These are phyloP conservation scores for Morone chrysops DNA, from an alignment of 2,113 vertebrate species.

Conservation along the genomic window DNA sequence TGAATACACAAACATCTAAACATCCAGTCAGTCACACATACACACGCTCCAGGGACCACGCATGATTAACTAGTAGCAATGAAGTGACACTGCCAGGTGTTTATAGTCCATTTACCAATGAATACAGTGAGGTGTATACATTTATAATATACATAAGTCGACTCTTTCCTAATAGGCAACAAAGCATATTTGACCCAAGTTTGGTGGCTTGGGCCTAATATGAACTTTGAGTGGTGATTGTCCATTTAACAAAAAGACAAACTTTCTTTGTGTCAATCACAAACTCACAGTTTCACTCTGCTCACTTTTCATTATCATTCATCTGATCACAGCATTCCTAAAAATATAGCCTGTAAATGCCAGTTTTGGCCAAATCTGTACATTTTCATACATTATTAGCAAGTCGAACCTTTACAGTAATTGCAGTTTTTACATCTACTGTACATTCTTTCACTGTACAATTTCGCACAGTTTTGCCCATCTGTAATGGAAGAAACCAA, in stretches of 20 bases:
- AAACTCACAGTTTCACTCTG: conserved; percentile 44
- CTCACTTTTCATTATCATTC: conserved; percentile 53
- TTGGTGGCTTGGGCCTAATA: conserved; percentile 30
- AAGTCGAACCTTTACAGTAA: conserved; percentile 48
- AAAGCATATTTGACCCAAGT: conserved; percentile 51
- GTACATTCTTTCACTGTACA: conserved; percentile 65
- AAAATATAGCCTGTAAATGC: conserved; percentile 69
- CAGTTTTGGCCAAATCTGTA: conserved; percentile 61
- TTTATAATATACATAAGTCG: conserved; percentile 48
- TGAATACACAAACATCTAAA: conserved; percentile 52
- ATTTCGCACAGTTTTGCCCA: conserved; percentile 43
- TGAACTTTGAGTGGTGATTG: conserved; percentile 50
- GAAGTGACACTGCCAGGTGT: conserved; percentile 55
- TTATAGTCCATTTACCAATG: conserved; percentile 34
- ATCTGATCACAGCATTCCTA: conserved; percentile 49
- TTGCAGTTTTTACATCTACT: conserved; percentile 54
- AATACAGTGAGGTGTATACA: conserved; percentile 53
- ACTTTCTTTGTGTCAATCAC: conserved; percentile 3
- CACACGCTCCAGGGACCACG: conserved; percentile 73
- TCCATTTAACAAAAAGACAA: conserved; percentile 53
- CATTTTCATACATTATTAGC: conserved; percentile 65
- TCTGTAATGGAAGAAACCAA: conserved; percentile 53
- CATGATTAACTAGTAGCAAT: conserved; percentile 41
- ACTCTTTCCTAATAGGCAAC: conserved; percentile 55
- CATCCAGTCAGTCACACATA: conserved; percentile 57